Evolutionary conservation across 2,888 invertebrate species (phyloP), one percentile per base, ranked within the genome.

Genomic region (Brachycybe producta): DNA sequence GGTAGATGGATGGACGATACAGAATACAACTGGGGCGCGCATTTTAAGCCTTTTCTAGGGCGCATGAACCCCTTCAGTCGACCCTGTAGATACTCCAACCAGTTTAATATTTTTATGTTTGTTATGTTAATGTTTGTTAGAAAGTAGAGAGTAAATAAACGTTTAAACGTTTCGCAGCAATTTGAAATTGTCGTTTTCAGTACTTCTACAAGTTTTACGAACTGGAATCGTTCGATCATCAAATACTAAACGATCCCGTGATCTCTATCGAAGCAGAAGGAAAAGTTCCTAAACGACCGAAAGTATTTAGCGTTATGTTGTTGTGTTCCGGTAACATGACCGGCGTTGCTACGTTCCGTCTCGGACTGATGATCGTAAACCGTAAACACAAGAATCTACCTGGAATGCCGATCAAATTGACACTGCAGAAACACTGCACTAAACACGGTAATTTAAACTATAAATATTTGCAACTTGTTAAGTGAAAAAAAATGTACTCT

Each of bases 311-410:
- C 70, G 80, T 91, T 62, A 76, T 81, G 61, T 71, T 91, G 63
- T 85, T 85, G 47, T 91, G 91, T 66, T 77, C 83, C 57, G 86
- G 86, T 47, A 88, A 88, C 68, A 80, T 76, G 67, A 86, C 85
- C 59, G 90, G 90, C 47, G 80, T 85, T 58, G 88, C 86, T 34
- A 80, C 82, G 57, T 87, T 91, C 69, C 82, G 81, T 60, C 83
- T 90, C 65, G 86, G 88, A 56, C 73, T 91, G 59, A 75, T 82
- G 61, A 83, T 91, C 62, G 80, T 84, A 69, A 82, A 78, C 63
- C 42, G 43, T 5, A 44, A 51, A 39, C 30, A 32, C 17, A 44
- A 24, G 27, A 19, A 24, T 7, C 27, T 51, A 13, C 30, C 51
- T 36, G 51, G 51, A 26, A 51, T 51, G 51, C 51, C 51, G 11